phyloP scores from a whole-genome alignment of 2,888 invertebrate species.

The Antheraea yamamai region DNA sequence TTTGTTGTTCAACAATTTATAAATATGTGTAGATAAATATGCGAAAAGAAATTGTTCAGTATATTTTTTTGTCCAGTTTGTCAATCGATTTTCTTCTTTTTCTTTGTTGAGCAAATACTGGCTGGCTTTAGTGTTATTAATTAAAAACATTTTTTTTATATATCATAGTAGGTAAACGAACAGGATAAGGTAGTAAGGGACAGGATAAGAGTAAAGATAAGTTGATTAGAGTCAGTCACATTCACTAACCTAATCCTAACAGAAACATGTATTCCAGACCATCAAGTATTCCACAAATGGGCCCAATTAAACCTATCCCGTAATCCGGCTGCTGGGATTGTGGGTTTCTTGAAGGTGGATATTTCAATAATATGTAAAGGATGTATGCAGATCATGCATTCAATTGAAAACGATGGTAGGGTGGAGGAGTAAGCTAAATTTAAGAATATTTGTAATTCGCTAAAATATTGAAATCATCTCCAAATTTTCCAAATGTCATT shows the following conservation, averaged over 20 bases:
- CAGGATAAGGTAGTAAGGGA: no score
- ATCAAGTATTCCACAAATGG: conserved; percentile 94
- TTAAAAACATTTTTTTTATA: no score
- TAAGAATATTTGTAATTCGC: not conserved
- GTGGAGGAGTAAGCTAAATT: conserved; percentile 49
- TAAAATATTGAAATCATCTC: not conserved
- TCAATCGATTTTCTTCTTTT: no score
- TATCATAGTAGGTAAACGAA: no score
- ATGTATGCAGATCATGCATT: conserved; percentile 82
- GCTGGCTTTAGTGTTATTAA: no score
- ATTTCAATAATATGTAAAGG: conserved; percentile 88
- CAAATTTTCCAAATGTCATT: not conserved
- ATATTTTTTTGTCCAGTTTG: no score
- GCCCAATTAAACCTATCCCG: conserved; percentile 87
- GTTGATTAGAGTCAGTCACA: not conserved
- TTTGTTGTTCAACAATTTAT: no score
- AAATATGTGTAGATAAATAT: no score
- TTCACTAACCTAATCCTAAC: not conserved
- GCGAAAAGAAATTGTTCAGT: no score
- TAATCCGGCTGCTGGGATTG: conserved; percentile 78
- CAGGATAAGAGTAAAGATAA: no score
- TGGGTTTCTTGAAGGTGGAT: conserved; percentile 92
- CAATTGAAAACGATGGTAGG: conserved; percentile 44
- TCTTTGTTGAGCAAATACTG: no score
- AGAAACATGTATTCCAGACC: conserved; percentile 76